Base-by-base conservation (phyloP, 2,797 vertebrate species). In the Nannoperca australis region DNA sequence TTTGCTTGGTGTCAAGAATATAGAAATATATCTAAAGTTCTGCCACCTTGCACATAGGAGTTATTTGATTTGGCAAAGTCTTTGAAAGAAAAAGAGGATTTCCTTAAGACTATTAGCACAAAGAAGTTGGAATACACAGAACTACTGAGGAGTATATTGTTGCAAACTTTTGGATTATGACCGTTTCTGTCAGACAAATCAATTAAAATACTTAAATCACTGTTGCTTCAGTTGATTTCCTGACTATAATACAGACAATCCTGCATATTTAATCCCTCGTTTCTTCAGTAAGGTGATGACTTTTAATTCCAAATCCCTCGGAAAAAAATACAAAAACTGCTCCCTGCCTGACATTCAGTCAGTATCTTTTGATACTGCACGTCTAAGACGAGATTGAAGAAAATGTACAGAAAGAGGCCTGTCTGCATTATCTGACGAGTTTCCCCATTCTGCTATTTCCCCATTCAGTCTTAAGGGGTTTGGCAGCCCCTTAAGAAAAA, bases 361-460 rank as follows among this genome's bases (percentile, higher is more conserved):
- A 30, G 42, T 68, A 45, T 82, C 68, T 78, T 64, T 59, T 44
- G 56, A 73, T 66, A 49, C 20, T 0, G 40, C 66, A 53, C 14
- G 32, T 40, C 70, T 51, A 40, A 66, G 61, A 78, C 27, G 14
- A 55, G 32, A 54, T 50, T 60, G 65, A 81, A 74, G 56, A 64
- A 18, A 82, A 81, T 81, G 8, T 61, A 54, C 53, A 70, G 73
- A 51, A 54, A 49, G 47, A 27, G 32, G 36, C 51, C 22, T 55
- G 47, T 45, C 40, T 49, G 20, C 20, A 13, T 83, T 81, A 90
- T 87, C 87, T 73, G 73, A 76, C 70, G 56, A 87, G 70, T 58
- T 53, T 79, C 70, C 15, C 30, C 47, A 38, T 72, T 18, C 49
- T 63, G 42, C 58, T 63, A 36, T 38, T 47, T 70, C 65, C 45